Evolutionary conservation across 2,797 vertebrate genomes (phyloP).

Genomic region (Mormyrus proboscirostris): DNA sequence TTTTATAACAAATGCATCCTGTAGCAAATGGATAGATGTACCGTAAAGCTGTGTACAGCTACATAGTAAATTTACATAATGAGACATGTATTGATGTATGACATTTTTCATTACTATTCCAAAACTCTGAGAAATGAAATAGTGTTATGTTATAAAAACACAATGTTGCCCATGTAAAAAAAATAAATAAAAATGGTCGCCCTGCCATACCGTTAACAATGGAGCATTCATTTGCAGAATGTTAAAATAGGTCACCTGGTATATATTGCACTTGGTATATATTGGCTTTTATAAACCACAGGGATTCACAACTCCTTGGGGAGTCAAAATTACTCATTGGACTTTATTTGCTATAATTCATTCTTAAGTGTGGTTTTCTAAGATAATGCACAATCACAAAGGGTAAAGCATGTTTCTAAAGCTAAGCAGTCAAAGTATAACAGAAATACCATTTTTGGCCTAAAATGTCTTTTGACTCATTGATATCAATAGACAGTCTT

Average conservation of each 20-base stretch:
- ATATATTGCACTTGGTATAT: not conserved
- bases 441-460: not conserved
- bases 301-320: not conserved
- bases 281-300: not conserved
- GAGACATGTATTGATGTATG: not conserved
- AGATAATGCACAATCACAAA: not conserved
- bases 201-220: not conserved
- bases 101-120: not conserved
- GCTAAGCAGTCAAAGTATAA: not conserved
- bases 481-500: not conserved
- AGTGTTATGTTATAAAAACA: not conserved
- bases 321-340: not conserved
- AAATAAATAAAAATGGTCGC: not conserved
- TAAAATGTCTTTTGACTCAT: not conserved
- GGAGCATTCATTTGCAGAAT: not conserved
- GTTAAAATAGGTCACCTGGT: not conserved
- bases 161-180: not conserved
- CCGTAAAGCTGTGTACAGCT: not conserved
- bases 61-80: not conserved
- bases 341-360: not conserved
- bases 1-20: not conserved
- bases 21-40: not conserved
- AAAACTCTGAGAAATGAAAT: not conserved
- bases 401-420: not conserved
- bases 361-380: not conserved